phyloP scores from a whole-genome alignment of 2,113 vertebrate species.

The Suncus etruscus region DNA sequence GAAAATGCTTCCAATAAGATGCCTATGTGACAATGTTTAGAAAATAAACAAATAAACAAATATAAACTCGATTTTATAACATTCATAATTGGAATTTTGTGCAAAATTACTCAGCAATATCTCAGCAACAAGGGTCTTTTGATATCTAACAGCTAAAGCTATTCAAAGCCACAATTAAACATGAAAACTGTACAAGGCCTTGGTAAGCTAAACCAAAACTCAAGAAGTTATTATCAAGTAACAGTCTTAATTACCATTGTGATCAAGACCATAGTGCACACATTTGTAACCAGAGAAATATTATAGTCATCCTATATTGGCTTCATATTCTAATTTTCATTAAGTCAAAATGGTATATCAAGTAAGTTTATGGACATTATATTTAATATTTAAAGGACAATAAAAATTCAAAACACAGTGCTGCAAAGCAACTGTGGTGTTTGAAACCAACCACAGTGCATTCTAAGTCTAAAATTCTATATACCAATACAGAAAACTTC shows the following conservation, averaged over 20 bases:
- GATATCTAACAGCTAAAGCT: fast-evolving
- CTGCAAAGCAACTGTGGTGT: background rate
- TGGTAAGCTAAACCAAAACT: background rate
- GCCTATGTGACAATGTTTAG: background rate
- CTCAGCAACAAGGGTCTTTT: background rate
- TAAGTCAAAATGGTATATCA: background rate
- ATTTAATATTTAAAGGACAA: background rate
- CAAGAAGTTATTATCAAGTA: background rate
- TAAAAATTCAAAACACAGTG: background rate
- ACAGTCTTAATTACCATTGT: background rate
- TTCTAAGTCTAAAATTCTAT: background rate
- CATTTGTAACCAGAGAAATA: background rate
- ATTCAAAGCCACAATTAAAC: background rate
- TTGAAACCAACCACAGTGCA: background rate
- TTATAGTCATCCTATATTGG: too few relatives aligned
- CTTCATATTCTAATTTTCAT: background rate
- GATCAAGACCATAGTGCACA: background rate
- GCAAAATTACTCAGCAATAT: background rate
- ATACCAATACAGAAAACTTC: background rate
- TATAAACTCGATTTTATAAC: background rate
- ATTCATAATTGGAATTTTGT: background rate
- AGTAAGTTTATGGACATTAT: background rate
- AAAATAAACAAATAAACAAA: background rate
- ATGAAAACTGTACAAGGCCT: background rate
- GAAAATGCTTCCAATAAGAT: background rate